Percentiles rank a stretch among this genome's conserved stretches.
These are phyloP conservation scores for Lepisosteus oculatus DNA, from an alignment of 2,113 vertebrate genomes.

Conservation along the genomic window DNA sequence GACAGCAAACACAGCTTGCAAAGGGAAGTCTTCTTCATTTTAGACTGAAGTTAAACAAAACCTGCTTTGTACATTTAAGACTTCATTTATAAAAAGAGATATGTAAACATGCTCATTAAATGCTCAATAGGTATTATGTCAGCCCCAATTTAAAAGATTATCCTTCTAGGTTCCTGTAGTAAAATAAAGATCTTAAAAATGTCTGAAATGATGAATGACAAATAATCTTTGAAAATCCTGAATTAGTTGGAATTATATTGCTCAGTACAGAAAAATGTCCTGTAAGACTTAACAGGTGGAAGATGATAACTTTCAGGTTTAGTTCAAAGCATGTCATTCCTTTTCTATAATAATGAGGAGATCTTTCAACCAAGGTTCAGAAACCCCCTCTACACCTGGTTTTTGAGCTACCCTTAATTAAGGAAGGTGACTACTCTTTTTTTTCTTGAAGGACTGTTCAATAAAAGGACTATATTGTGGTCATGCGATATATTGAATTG, in stretches of 20 bases:
- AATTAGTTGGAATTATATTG: slow-evolving; percentile 40
- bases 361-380: slow-evolving; percentile 43
- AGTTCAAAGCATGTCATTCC: slow-evolving; percentile 47
- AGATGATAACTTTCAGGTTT: slow-evolving; percentile 31
- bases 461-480: slow-evolving; percentile 18
- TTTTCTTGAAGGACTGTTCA: slow-evolving; percentile 22
- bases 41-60: not conserved
- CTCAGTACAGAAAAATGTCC: slow-evolving; percentile 29
- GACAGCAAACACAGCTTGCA: slow-evolving; percentile 14
- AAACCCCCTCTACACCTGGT: slow-evolving; percentile 37
- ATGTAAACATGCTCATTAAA: slow-evolving; percentile 7
- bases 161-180: slow-evolving; percentile 33
- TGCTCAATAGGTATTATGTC: slow-evolving; percentile 26
- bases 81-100: slow-evolving; percentile 22
- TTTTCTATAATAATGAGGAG: slow-evolving; percentile 41
- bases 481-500: slow-evolving; percentile 22
- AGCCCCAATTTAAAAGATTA: slow-evolving; percentile 38
- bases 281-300: slow-evolving; percentile 31
- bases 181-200: slow-evolving; percentile 43
- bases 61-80: not conserved
- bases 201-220: slow-evolving; percentile 37
- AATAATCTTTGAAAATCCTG: slow-evolving; percentile 35
- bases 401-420: slow-evolving; percentile 29
- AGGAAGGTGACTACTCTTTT: slow-evolving; percentile 20
- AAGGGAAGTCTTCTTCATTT: not conserved